Conservation (phyloP, 1,140 invertebrate genomes). For the Bilobella aurantiaca region DNA sequence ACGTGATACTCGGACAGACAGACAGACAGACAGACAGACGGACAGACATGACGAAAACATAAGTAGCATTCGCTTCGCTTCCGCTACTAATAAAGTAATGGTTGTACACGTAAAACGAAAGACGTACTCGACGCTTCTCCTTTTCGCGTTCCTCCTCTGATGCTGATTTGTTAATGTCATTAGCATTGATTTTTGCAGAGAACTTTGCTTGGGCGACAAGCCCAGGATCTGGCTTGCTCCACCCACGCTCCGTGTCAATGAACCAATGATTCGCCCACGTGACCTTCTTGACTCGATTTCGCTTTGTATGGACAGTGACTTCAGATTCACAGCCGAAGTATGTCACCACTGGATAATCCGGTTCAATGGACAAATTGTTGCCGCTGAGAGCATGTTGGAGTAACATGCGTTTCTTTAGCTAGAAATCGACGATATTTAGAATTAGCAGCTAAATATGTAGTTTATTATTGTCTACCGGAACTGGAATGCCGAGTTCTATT, state of each 20-base stretch:
- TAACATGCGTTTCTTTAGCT: conserved; percentile 20
- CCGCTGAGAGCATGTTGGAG: conserved; percentile 30
- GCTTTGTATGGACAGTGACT: conserved; percentile 27
- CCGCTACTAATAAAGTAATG: no score
- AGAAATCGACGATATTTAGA: neutral
- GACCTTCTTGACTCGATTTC: conserved; percentile 10
- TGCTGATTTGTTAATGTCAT: conserved; percentile 14
- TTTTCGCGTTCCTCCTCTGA: conserved; percentile 1
- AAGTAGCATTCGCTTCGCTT: no score
- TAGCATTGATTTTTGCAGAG: conserved; percentile 21
- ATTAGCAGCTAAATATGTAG: neutral
- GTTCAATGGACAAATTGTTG: conserved; percentile 23
- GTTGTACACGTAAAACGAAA: no score
- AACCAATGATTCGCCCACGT: conserved; percentile 27
- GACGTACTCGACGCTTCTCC: neutral
- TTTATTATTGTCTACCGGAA: conserved; percentile 13
- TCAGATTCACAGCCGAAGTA: conserved; percentile 31
- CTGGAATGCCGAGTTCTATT: conserved; percentile 22
- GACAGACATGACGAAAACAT: no score
- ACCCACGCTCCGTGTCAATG: conserved; percentile 29
- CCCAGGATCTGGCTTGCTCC: conserved; percentile 10
- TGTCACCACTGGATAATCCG: conserved; percentile 20
- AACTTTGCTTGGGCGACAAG: conserved; percentile 20
- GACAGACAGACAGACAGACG: no score
- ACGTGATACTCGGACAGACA: no score